Base-by-base conservation (phyloP, 1,140 invertebrate species). In the Tetramorium alpestre region DNA sequence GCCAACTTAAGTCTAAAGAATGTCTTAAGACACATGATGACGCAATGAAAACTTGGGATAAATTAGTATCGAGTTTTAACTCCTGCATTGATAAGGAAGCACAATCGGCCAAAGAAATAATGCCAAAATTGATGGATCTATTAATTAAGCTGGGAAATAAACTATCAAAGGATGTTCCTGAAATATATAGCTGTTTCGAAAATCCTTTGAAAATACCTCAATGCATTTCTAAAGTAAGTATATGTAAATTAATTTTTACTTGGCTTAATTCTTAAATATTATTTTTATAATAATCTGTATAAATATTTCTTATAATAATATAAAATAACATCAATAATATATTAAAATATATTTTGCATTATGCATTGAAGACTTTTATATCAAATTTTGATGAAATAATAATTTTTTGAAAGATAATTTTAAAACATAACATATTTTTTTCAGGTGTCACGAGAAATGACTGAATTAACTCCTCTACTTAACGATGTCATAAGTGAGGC, bases 401-500 rank as follows among this genome's bases (percentile, higher is more conserved):
- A 54, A 54, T 54, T 54, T 49, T 54, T 54, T 54, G 3, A 18
- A 54, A 18, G 18, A 54, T 22, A 22, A 22, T 10, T n/a, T 18
- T 54, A 6, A 54, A n/a, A 54, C 18, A 3, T 18, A 54, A 54
- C 2, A n/a, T n/a, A 49, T 6, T 54, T 54, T 54, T 47, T 54
- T 54, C 51, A 54, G 51, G 0, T 7, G 0, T 0, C 4, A 18
- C 18, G n/a, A 1, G 51, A 18, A 28, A 28, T 28, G 28, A 28
- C 1, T 33, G 28, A 51, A 51, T 0, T 51, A 18, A 3, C 4
- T 18, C 5, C 49, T 6, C 0, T 6, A 54, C 6, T n/a, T 0
- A 1, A 5, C 0, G 1, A n/a, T 6, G 2, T 4, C 7, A 0
- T 18, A 16, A 3, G 2, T 0, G 16, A 0, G 1, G 49, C 49